Evolutionary conservation across 2,797 vertebrate species (phyloP).

Genomic region (Gymnothorax reevesii): DNA sequence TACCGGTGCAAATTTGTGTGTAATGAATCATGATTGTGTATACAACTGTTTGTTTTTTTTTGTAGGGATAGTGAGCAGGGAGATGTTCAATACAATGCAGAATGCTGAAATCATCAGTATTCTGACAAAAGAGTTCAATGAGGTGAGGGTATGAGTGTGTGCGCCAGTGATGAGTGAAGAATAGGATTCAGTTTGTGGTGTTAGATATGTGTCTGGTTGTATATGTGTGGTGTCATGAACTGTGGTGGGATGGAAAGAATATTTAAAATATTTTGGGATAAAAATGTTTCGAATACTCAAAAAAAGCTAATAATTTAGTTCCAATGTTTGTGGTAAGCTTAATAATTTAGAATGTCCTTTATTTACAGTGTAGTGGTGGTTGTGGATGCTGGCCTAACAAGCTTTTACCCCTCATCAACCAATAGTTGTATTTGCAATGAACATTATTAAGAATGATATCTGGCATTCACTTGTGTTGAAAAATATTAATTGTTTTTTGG

Average conservation of each 20-base stretch:
- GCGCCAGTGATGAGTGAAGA: neutral
- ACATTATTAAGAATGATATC: too few relatives aligned
- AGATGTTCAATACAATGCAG: slow-evolving; percentile 81
- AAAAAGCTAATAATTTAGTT: neutral
- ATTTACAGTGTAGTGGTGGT: too few relatives aligned
- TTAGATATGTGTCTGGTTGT: neutral
- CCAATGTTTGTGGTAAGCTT: too few relatives aligned
- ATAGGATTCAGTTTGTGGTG: neutral
- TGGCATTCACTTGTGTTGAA: too few relatives aligned
- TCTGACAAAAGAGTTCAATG: slow-evolving; percentile 83
- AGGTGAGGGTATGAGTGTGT: slow-evolving; percentile 66
- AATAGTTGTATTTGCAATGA: too few relatives aligned
- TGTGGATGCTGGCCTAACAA: too few relatives aligned
- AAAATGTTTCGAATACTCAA: neutral
- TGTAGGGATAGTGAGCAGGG: slow-evolving; percentile 75
- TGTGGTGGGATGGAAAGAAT: neutral
- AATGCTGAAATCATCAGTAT: slow-evolving; percentile 83
- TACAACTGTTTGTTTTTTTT: slow-evolving; percentile 3
- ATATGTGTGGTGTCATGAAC: neutral
- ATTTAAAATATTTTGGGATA: neutral
- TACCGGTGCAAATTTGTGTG: neutral
- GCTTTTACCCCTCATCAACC: too few relatives aligned
- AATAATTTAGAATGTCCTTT: too few relatives aligned
- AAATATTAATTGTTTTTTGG: too few relatives aligned
- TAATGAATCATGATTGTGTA: neutral